Evolutionary conservation across 2,113 vertebrate genomes (phyloP), one percentile per base, ranked within the genome.

Genomic region (Sebastes fasciatus): DNA sequence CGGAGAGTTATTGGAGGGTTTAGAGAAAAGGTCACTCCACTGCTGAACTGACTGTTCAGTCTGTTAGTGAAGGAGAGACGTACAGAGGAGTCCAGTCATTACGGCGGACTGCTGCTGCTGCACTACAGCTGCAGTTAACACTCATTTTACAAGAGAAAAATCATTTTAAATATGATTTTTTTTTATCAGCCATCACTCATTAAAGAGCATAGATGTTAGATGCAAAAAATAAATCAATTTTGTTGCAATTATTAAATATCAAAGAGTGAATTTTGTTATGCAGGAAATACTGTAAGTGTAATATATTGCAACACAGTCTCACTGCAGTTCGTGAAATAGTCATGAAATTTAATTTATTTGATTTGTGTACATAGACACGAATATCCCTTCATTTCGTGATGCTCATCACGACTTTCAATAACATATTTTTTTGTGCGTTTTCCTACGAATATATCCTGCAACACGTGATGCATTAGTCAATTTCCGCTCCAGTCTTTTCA

Each of bases 11-110:
- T 80, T 73, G 83, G 77, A 86, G 89, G 79, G 77, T 90, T 89
- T 80, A 80, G 85, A 84, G 88, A 75, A 94, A 91, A 92, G 93
- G 93, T 92, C 91, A 90, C 80, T 55, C 61, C 10, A 26, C 83
- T 82, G 88, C 85, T 85, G 89, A 88, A 85, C 77, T 77, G 87
- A 88, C 88, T 84, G 75, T 89, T 84, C 66, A 66, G 1, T 79
- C 77, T 70, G 12, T 74, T 61, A 70, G 72, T 46, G 40, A 43
- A 48, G 42, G 48, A 90, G 66, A 78, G 26, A 51, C 14, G 11
- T 42, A 60, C 77, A 72, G 45, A 49, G n/a, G 42, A 83, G 73
- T 64, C 16, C 26, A 51, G 80, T 68, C 77, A 72, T 62, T 73
- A 62, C 12, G 4, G 48, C 52, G 6, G 34, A 34, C 34, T 0